Conservation (phyloP, 2,888 invertebrate genomes). For the Thysanoteuthis rhombus region DNA sequence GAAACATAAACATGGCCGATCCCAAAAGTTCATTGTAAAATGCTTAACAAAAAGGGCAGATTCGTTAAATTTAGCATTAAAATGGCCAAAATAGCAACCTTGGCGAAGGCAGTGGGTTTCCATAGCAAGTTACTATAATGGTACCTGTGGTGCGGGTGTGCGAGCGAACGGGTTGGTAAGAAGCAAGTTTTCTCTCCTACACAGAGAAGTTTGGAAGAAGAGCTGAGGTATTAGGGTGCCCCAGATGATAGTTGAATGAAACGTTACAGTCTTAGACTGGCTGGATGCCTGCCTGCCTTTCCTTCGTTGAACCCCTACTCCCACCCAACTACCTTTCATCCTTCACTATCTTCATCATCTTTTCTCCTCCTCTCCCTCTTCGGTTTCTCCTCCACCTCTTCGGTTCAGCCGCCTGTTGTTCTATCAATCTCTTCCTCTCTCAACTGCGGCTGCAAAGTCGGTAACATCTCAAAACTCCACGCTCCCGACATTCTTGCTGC, state of each 20-base stretch:
- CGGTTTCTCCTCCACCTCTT: background rate
- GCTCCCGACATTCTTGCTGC: background rate
- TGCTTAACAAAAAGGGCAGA: too few species aligned
- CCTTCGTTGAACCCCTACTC: background rate
- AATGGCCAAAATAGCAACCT: too few species aligned
- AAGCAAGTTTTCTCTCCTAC: background rate
- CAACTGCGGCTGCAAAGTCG: background rate
- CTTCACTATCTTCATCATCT: background rate
- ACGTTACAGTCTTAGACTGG: background rate
- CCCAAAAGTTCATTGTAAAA: too few species aligned
- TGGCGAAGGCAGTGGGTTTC: background rate
- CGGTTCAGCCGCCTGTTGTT: background rate
- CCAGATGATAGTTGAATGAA: background rate
- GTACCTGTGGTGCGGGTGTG: background rate
- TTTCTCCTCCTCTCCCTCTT: background rate
- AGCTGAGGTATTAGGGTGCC: background rate
- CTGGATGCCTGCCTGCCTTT: background rate
- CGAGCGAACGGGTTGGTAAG: background rate
- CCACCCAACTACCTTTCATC: background rate
- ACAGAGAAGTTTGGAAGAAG: background rate
- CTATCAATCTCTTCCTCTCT: background rate
- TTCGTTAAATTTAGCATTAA: too few species aligned
- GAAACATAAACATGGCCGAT: too few species aligned
- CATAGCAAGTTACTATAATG: background rate
- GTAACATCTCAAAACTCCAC: background rate